Conservation (phyloP, 2,797 vertebrate species). For the Anolis apletophallus region DNA sequence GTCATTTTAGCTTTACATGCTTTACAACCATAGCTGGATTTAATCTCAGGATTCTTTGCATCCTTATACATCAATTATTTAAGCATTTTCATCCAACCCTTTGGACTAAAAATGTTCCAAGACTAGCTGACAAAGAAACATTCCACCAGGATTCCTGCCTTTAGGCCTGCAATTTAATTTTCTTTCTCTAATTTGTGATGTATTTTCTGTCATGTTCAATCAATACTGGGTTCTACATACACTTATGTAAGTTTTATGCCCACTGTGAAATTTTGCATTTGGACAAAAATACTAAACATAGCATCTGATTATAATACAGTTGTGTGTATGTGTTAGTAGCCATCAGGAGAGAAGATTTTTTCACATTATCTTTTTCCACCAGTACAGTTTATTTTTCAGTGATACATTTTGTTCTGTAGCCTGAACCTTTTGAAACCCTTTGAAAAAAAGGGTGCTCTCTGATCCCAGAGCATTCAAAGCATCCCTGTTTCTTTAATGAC, state of each 20-base stretch:
- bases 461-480: conserved; percentile 29
- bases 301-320: conserved; percentile 13
- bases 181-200: background rate
- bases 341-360: conserved; percentile 60
- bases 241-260: no score
- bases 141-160: background rate
- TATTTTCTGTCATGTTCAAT: background rate
- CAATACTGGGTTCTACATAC: background rate
- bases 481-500: conserved; percentile 5
- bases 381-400: conserved; percentile 17
- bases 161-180: background rate
- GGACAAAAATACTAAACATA: background rate
- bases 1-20: background rate
- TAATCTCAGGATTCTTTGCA: background rate
- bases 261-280: background rate
- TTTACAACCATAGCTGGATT: background rate
- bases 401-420: conserved; percentile 18
- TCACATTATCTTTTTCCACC: conserved; percentile 33
- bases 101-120: background rate
- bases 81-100: background rate
- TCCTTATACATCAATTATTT: background rate
- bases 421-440: conserved; percentile 46
- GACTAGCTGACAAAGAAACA: background rate
- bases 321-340: background rate
- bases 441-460: conserved; percentile 25